Percentiles rank a stretch among this genome's conserved stretches.
Conservation (phyloP, 37 sponge, comb jelly and placozoan genomes). For the Beroe ovata region DNA sequence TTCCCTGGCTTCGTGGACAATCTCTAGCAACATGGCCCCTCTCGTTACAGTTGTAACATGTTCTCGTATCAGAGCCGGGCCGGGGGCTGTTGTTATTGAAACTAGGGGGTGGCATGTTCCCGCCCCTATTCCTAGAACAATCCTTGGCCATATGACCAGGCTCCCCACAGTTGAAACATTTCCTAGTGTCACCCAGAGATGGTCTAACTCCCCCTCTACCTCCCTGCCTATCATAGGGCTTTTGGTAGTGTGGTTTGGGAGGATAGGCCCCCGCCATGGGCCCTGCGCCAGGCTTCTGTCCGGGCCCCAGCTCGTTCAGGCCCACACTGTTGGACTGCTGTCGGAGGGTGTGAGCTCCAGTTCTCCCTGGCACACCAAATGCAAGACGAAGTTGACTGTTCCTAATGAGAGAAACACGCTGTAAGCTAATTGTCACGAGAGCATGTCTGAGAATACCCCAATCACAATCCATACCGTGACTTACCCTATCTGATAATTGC, state of each 20-base stretch:
- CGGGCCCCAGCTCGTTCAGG: constrained; percentile 56
- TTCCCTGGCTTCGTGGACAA: not conserved
- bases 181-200: not conserved
- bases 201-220: constrained; percentile 10
- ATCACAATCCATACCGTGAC: too few relatives aligned
- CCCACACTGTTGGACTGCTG: constrained; percentile 67
- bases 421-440: too few relatives aligned
- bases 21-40: constrained; percentile 52
- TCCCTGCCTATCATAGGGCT: constrained; percentile 46
- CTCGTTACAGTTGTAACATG: constrained; percentile 45
- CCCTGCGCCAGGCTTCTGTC: not conserved
- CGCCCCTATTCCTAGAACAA: constrained; percentile 18
- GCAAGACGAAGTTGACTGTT: constrained; percentile 54
- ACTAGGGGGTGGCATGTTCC: not conserved
- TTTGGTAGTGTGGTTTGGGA: constrained; percentile 64
- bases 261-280: not conserved
- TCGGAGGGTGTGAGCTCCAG: constrained; percentile 57
- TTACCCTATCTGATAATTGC: constrained; percentile 67
- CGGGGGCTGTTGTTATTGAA: not conserved
- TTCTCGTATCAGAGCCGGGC: not conserved
- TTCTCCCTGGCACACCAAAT: constrained; percentile 58
- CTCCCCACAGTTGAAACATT: constrained; percentile 59
- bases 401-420: too few relatives aligned
- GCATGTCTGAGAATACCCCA: too few relatives aligned
- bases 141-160: constrained; percentile 57